Percentiles rank a stretch among this genome's conserved stretches.
These are phyloP conservation scores for Drosophila teissieri DNA, from an alignment of 1,140 invertebrate genomes.

Conservation along the genomic window DNA sequence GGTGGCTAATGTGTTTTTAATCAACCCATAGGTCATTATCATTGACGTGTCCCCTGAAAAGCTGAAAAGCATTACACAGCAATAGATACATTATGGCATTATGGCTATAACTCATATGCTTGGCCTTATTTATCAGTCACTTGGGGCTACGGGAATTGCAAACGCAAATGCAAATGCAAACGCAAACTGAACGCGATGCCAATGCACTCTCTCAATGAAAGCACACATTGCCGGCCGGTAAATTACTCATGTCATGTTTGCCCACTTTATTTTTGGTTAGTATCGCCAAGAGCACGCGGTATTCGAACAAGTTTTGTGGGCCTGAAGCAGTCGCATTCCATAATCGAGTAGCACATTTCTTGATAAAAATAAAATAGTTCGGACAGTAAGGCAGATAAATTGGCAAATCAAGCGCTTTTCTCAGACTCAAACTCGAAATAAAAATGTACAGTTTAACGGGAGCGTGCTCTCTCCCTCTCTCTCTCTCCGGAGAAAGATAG, in stretches of 20 bases:
- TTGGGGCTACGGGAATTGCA: slow-evolving; percentile 13
- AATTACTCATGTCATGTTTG: slow-evolving; percentile 41
- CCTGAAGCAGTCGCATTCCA: slow-evolving; percentile 35
- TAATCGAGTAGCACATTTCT: slow-evolving; percentile 53
- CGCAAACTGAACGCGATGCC: slow-evolving; percentile 25
- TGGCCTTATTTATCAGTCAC: slow-evolving; percentile 44
- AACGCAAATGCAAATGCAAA: slow-evolving; percentile 10
- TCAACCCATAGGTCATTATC: slow-evolving; percentile 52
- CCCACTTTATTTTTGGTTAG: slow-evolving; percentile 16
- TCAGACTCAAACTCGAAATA: slow-evolving; percentile 64
- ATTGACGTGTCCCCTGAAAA: slow-evolving; percentile 37
- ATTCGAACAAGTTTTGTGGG: slow-evolving; percentile 6
- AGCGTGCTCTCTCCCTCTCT: slow-evolving; percentile 1
- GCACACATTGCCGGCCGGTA: slow-evolving; percentile 72
- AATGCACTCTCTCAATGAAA: slow-evolving; percentile 63
- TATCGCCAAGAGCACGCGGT: slow-evolving; percentile 11
- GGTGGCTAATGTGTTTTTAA: slow-evolving; percentile 51
- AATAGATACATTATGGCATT: slow-evolving; percentile 3
- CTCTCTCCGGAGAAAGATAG: background rate
- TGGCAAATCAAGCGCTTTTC: slow-evolving; percentile 72
- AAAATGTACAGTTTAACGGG: slow-evolving; percentile 80
- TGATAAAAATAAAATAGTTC: slow-evolving; percentile 67
- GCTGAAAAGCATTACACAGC: slow-evolving; percentile 9
- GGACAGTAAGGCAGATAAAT: slow-evolving; percentile 63
- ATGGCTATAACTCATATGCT: slow-evolving; percentile 26